Percentiles rank a stretch among this genome's conserved stretches.
These are phyloP conservation scores for Eurytoma adleriae DNA, from an alignment of 2,888 invertebrate genomes.

Conservation along the genomic window DNA sequence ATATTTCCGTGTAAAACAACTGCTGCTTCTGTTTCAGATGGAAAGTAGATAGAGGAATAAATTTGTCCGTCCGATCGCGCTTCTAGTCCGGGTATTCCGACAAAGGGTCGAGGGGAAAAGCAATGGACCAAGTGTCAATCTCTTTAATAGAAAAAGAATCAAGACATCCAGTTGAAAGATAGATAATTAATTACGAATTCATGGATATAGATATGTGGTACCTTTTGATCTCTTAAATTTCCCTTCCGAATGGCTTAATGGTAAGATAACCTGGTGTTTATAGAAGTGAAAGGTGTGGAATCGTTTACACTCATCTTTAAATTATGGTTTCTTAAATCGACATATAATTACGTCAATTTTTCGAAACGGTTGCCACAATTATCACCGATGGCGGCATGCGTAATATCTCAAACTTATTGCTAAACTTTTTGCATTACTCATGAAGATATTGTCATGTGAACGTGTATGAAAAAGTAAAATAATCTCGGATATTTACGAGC, in stretches of 20 bases:
- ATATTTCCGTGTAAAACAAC: too few species aligned
- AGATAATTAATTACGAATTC: background rate
- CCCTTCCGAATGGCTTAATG: constrained; percentile 12
- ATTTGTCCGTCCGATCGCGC: too few species aligned
- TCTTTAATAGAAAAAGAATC: background rate
- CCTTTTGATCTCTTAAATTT: background rate
- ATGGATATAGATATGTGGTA: background rate
- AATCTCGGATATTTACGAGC: too few species aligned
- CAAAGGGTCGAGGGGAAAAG: too few species aligned
- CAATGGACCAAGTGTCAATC: too few species aligned
- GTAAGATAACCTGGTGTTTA: background rate
- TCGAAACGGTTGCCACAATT: too few species aligned
- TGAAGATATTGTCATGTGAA: background rate
- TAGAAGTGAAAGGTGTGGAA: constrained; percentile 17
- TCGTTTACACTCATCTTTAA: background rate
- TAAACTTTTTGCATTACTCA: background rate
- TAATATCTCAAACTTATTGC: too few species aligned
- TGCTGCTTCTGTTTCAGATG: too few species aligned
- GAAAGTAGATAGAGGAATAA: too few species aligned
- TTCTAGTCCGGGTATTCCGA: too few species aligned
- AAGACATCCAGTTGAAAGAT: background rate
- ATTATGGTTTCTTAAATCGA: constrained; percentile 8
- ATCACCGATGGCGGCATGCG: too few species aligned
- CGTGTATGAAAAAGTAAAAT: background rate
- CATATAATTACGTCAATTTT: too few species aligned